Evolutionary conservation across 2,113 vertebrate species (phyloP).

Genomic region (Labrus mixtus): DNA sequence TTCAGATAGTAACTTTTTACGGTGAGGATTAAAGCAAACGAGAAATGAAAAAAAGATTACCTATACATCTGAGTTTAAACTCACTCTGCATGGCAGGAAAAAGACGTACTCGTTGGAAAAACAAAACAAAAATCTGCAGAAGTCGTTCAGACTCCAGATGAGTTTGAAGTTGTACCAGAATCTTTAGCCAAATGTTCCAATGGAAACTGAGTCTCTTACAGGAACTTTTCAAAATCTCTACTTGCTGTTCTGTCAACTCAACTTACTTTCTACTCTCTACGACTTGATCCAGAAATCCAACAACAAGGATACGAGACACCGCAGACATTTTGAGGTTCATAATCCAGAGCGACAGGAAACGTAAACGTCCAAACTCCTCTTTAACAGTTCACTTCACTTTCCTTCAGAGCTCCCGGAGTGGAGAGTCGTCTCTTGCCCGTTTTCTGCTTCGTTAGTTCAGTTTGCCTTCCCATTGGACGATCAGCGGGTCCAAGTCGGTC

Average conservation of each 20-base stretch:
- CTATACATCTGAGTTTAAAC: too few species aligned
- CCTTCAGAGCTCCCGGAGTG: background rate
- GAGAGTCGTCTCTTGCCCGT: too few species aligned
- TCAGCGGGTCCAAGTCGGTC: background rate
- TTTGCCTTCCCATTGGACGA: conserved; percentile 5
- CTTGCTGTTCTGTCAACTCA: background rate
- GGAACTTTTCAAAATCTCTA: background rate
- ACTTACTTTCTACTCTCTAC: background rate
- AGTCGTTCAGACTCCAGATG: too few species aligned
- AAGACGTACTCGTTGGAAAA: too few species aligned
- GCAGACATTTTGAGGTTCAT: background rate
- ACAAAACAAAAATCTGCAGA: too few species aligned
- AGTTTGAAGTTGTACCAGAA: too few species aligned
- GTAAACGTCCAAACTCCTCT: background rate
- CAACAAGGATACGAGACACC: background rate
- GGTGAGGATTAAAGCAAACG: too few species aligned
- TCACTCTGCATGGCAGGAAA: too few species aligned
- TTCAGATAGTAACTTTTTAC: too few species aligned
- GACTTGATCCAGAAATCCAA: background rate
- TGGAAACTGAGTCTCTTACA: background rate
- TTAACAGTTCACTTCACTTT: background rate
- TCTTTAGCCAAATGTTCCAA: background rate
- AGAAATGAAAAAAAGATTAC: too few species aligned
- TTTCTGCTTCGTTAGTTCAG: background rate
- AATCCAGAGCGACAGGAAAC: background rate